These are phyloP conservation scores for Coendou prehensilis DNA, from an alignment of 2,797 vertebrate species.

Conservation along the genomic window DNA sequence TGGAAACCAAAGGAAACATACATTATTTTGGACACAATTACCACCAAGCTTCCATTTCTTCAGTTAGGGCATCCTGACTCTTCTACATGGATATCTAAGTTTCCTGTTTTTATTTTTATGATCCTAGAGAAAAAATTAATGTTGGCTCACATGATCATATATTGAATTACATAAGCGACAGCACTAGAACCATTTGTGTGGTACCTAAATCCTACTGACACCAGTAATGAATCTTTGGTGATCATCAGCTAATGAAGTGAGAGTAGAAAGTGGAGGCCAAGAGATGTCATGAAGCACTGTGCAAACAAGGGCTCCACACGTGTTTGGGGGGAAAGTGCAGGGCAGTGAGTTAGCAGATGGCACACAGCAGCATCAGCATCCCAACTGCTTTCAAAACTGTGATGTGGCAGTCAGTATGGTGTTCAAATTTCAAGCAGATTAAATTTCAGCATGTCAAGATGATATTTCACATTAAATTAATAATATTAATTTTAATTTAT, in stretches of 20 bases:
- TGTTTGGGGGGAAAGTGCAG: background rate
- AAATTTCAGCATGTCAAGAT: constrained; percentile 47
- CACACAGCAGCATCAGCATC: too few relatives aligned
- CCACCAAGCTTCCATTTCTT: background rate
- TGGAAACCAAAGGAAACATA: background rate
- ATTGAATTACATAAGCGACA: background rate
- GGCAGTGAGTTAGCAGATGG: constrained; percentile 18
- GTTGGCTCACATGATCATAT: background rate
- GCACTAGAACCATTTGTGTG: background rate
- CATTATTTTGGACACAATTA: background rate
- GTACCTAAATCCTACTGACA: background rate
- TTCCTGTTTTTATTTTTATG: constrained; percentile 43
- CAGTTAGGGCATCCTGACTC: background rate
- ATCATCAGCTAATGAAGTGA: background rate
- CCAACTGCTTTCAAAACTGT: background rate
- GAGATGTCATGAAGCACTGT: background rate
- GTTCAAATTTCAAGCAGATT: constrained; percentile 38
- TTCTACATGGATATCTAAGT: background rate
- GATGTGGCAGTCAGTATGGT: background rate
- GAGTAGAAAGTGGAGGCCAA: background rate
- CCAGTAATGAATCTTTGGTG: background rate
- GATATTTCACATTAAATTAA: constrained; percentile 28
- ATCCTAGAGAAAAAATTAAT: background rate
- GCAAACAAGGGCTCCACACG: background rate
- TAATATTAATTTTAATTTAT: constrained; percentile 37